Percentiles rank a stretch among this genome's conserved stretches.
These are phyloP conservation scores for Sandelia bainsii DNA, from an alignment of 2,797 vertebrate genomes.

Conservation along the genomic window DNA sequence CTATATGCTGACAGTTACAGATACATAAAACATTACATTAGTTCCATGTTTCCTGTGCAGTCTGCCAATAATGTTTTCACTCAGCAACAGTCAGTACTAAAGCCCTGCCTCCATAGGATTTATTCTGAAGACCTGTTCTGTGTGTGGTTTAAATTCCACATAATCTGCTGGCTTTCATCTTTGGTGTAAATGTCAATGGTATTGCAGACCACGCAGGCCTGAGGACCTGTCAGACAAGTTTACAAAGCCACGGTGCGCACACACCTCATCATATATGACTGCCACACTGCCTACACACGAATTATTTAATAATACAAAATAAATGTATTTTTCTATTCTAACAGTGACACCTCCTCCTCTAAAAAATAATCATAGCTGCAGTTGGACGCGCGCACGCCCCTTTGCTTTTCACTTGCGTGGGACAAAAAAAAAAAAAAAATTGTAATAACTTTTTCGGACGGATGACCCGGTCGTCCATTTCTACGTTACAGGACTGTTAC, in stretches of 20 bases:
- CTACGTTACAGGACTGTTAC: not conserved
- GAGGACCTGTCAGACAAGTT: constrained; percentile 68
- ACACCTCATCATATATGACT: not conserved
- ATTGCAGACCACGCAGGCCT: constrained; percentile 29
- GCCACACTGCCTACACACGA: not conserved
- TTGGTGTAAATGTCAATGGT: constrained; percentile 41
- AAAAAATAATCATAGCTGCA: constrained; percentile 26
- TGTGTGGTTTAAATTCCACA: constrained; percentile 57
- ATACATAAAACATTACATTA: not conserved
- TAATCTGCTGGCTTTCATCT: constrained; percentile 68
- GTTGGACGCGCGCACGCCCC: constrained; percentile 67
- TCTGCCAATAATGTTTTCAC: constrained; percentile 16
- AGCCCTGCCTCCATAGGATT: constrained; percentile 56
- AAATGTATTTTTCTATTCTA: fast-evolving
- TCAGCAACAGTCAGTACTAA: constrained; percentile 14
- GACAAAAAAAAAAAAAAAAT: constrained; percentile 45
- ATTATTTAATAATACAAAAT: not conserved
- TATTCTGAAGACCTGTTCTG: constrained; percentile 54
- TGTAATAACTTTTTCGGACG: constrained; percentile 63
- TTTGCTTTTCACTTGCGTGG: constrained; percentile 61
- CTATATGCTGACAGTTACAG: not conserved
- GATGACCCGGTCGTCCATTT: not conserved
- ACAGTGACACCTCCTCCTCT: not conserved
- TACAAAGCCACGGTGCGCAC: constrained; percentile 18
- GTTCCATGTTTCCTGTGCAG: not conserved